phyloP scores from a whole-genome alignment of 2,797 vertebrate species.

The Squalus acanthias region DNA sequence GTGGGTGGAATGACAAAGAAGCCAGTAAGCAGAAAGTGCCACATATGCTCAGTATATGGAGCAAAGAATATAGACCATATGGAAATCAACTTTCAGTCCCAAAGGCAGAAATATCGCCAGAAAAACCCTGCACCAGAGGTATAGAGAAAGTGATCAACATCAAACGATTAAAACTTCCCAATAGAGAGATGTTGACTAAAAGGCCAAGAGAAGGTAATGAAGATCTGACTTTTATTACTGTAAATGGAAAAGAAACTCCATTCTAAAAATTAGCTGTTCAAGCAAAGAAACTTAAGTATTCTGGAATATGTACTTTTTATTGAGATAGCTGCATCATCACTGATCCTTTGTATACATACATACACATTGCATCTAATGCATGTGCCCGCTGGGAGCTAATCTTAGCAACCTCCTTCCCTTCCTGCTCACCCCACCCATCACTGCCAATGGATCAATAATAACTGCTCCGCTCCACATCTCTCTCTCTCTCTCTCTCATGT shows the following conservation, averaged over 20 bases:
- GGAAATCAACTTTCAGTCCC: slow-evolving; percentile 35
- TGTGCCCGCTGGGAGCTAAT: not conserved
- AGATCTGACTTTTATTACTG: not conserved
- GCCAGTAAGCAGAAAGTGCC: slow-evolving; percentile 39
- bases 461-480: not conserved
- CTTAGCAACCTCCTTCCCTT: not conserved
- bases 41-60: slow-evolving; percentile 73
- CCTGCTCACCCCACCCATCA: not conserved
- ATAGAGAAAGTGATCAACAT: slow-evolving; percentile 61
- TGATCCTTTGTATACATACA: not conserved
- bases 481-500: not conserved
- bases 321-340: not conserved
- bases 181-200: slow-evolving; percentile 64
- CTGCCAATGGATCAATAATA: not conserved
- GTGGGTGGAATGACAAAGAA: slow-evolving; percentile 60
- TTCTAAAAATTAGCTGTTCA: not conserved
- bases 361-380: not conserved
- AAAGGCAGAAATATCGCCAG: slow-evolving; percentile 43
- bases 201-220: slow-evolving; percentile 71
- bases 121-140: slow-evolving; percentile 63
- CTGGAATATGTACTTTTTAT: not conserved
- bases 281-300: not conserved
- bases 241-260: not conserved
- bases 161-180: slow-evolving; percentile 60
- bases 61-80: slow-evolving; percentile 52